Conservation (phyloP, 2,797 vertebrate species). For the Capromys pilorides region DNA sequence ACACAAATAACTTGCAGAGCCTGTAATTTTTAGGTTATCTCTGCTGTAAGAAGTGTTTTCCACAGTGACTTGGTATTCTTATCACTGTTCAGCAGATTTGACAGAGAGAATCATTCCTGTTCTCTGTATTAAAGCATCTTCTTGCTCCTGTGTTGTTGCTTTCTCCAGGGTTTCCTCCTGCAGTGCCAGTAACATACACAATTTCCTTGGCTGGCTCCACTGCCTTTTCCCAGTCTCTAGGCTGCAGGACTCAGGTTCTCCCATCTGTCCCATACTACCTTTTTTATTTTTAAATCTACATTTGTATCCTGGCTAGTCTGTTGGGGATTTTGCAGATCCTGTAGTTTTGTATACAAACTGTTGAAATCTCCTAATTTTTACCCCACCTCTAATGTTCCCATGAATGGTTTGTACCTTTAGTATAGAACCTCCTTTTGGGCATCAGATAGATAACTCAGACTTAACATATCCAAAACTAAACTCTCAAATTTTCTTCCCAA, state of each 20-base stretch:
- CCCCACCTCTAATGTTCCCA: not conserved
- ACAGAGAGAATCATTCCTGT: not conserved
- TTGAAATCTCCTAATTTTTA: not conserved
- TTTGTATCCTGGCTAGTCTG: not conserved
- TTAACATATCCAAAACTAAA: conserved; percentile 8
- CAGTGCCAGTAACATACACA: not conserved
- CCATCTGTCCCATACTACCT: too few relatives aligned
- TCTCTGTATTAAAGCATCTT: not conserved
- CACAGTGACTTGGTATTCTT: not conserved
- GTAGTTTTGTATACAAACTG: not conserved
- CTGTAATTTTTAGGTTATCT: conserved; percentile 19
- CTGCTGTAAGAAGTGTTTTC: not conserved
- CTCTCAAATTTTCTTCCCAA: not conserved
- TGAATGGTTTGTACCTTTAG: not conserved
- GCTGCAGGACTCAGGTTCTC: not conserved
- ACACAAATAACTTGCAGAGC: not conserved
- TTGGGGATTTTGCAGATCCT: not conserved
- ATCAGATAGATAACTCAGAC: not conserved
- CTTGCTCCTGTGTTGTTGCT: not conserved
- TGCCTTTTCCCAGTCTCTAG: not conserved
- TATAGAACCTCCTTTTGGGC: not conserved
- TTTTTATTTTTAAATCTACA: not conserved
- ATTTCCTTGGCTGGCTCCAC: not conserved
- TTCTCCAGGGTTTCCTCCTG: not conserved
- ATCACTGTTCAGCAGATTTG: not conserved